phyloP scores from a whole-genome alignment of 1,140 invertebrate genomes.

The Meloidogyne exigua region DNA sequence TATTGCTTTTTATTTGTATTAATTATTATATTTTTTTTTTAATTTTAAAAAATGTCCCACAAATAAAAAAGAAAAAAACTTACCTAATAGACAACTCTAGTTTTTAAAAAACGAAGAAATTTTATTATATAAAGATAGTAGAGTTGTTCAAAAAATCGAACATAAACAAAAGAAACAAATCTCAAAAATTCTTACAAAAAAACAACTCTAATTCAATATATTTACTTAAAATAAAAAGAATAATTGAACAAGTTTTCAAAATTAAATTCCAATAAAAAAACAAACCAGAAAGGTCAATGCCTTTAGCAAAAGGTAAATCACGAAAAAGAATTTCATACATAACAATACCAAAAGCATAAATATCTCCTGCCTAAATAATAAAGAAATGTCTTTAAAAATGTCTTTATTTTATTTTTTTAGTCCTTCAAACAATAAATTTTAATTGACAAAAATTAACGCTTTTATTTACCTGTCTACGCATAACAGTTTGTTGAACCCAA shows the following conservation, averaged over 20 bases:
- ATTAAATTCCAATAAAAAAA: not conserved
- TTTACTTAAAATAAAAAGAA: not conserved
- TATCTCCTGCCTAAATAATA: slow-evolving; percentile 50
- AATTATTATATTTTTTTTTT: not conserved
- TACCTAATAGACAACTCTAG: not conserved
- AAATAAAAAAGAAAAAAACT: not conserved
- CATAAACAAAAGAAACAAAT: too few relatives aligned
- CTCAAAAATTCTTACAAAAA: not conserved
- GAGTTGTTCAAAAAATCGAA: too few relatives aligned
- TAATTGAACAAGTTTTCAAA: slow-evolving; percentile 3
- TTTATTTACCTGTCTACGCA: slow-evolving; percentile 34
- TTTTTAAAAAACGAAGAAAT: too few relatives aligned
- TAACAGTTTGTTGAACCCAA: slow-evolving; percentile 53
- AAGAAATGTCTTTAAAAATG: too few relatives aligned
- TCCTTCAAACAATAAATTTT: too few relatives aligned
- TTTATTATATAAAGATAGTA: too few relatives aligned
- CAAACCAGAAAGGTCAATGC: slow-evolving; percentile 47
- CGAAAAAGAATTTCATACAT: slow-evolving; percentile 63
- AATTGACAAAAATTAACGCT: too few relatives aligned
- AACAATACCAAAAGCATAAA: slow-evolving; percentile 62
- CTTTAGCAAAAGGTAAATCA: slow-evolving; percentile 49
- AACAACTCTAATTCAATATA: not conserved
- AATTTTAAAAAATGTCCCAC: not conserved
- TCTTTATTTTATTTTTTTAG: too few relatives aligned
- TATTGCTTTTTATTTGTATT: not conserved